These are phyloP conservation scores for Lepus timidus DNA, from an alignment of 2,113 vertebrate genomes.

Conservation along the genomic window DNA sequence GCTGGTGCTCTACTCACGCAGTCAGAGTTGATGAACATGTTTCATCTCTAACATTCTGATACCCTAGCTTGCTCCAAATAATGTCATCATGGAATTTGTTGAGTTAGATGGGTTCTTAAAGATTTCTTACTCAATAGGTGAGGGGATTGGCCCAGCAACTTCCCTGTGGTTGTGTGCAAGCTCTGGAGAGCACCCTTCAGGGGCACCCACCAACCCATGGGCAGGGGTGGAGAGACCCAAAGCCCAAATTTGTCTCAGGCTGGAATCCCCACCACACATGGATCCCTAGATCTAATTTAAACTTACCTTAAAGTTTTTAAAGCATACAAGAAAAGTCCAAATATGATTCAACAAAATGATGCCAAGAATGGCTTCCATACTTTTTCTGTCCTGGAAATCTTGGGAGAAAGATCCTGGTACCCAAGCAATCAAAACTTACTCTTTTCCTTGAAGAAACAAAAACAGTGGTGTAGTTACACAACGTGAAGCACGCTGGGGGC, in stretches of 20 bases:
- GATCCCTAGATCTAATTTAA: not conserved
- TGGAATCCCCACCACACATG: too few relatives aligned
- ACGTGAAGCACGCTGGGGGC: not conserved
- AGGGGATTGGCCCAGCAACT: not conserved
- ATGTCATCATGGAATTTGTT: not conserved
- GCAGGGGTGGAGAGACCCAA: not conserved
- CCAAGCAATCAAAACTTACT: not conserved
- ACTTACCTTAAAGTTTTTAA: not conserved
- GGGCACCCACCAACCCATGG: fast-evolving
- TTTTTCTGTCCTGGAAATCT: not conserved
- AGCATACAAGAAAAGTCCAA: not conserved
- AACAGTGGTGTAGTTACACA: not conserved
- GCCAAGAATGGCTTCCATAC: not conserved
- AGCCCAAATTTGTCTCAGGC: not conserved
- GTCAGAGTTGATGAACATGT: not conserved
- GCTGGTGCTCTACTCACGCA: not conserved
- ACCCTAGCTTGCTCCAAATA: not conserved
- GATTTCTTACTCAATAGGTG: not conserved
- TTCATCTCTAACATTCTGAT: not conserved
- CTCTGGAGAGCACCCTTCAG: not conserved
- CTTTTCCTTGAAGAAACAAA: not conserved
- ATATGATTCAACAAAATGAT: not conserved
- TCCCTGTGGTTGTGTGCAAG: fast-evolving
- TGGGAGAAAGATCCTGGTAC: not conserved
- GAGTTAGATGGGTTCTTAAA: not conserved